phyloP scores from a whole-genome alignment of 2,797 vertebrate species.

The Alca torda region DNA sequence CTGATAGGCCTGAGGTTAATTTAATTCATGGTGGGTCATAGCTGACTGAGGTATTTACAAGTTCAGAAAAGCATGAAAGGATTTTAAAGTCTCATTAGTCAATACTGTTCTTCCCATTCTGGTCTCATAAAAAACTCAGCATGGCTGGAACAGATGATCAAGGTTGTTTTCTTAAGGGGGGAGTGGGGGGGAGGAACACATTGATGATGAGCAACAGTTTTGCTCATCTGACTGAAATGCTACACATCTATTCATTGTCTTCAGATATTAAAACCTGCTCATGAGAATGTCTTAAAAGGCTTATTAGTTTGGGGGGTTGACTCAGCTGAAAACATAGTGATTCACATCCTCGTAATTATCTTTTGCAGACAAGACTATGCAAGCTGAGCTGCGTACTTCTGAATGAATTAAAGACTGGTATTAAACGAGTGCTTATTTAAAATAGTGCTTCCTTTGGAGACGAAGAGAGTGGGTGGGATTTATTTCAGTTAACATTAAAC shows the following conservation, averaged over 20 bases:
- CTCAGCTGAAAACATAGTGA: background rate
- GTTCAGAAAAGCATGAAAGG: background rate
- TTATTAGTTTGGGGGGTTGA: background rate
- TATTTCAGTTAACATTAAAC: background rate
- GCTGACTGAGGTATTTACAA: background rate
- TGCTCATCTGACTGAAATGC: background rate
- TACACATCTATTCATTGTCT: background rate
- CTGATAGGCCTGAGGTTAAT: background rate
- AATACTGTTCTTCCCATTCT: background rate
- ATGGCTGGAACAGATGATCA: background rate
- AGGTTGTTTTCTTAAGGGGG: background rate
- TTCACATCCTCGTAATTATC: background rate
- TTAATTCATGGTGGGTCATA: background rate
- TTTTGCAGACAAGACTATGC: background rate
- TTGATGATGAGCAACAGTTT: background rate
- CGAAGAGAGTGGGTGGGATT: background rate
- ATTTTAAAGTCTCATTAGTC: background rate
- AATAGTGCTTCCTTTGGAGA: background rate
- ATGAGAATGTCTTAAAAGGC: background rate
- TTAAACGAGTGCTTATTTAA: background rate
- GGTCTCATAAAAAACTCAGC: background rate
- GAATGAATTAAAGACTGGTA: background rate
- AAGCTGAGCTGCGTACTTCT: background rate
- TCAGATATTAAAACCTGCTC: background rate
- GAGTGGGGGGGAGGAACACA: rapidly evolving